Evolutionary conservation across 1,140 invertebrate species (phyloP), one percentile per base, ranked within the genome.

Genomic region (Bombus ignitus): DNA sequence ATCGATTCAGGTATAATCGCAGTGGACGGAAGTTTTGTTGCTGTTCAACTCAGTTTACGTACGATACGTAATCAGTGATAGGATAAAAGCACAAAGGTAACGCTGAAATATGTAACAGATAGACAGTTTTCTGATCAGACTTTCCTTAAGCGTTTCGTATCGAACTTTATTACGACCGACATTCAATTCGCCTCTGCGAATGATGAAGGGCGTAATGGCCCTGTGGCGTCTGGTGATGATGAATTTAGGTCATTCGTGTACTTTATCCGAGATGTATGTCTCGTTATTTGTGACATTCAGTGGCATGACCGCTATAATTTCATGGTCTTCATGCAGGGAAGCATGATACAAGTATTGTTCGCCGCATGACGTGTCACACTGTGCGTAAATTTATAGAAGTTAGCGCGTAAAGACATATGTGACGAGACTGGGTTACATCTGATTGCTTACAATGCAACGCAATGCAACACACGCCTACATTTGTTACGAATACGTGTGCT

Each of bases 231-330:
- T n/a, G 13, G n/a, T 32, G 68, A 81, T 77, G 79, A 72, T 39
- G 79, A 87, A 90, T 90, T 35, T 88, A 62, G 89, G 88, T 90
- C 85, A 90, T n/a, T 39, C 75, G 53, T 71, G 80, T 53, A 87
- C 86, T 89, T 82, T 68, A 47, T 73, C 28, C 53, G 59, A 71
- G n/a, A 53, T n/a, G 25, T 73, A 35, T 44, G 47, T 71, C 76
- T 71, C 75, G 77, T 76, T 82, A 76, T 35, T 71, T 28, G 15
- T 53, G 72, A 76, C 37, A 81, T 72, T 71, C 71, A 65, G n/a
- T 44, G 28, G 9, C 37, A 59, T 8, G 44, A 74, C 44, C 28
- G 81, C 8, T 35, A 39, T 53, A 78, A 87, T 77, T 73, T 78
- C 53, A 62, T 35, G 57, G 72, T 25, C n/a, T 4, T 76, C 44